phyloP scores from a whole-genome alignment of 1,140 invertebrate species.

The Drosophila dunni region DNA sequence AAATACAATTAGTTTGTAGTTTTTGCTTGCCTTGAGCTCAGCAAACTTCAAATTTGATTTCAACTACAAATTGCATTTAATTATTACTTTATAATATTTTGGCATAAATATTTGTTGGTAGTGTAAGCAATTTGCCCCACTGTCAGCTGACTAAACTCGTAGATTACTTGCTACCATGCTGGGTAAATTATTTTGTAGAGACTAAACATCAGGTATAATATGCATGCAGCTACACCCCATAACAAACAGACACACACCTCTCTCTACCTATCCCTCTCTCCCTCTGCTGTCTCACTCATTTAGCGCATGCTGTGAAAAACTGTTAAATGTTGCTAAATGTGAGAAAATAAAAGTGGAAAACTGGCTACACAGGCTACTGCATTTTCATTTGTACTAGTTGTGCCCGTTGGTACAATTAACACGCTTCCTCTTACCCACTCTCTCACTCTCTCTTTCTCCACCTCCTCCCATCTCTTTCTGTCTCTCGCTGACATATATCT shows the following conservation, averaged over 20 bases:
- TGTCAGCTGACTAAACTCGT: constrained; percentile 8
- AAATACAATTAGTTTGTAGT: not conserved
- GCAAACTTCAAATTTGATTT: not conserved
- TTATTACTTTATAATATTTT: not conserved
- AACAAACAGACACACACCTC: no score
- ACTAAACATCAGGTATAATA: constrained; percentile 32
- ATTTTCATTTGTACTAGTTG: constrained; percentile 33
- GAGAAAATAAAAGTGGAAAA: constrained; percentile 53
- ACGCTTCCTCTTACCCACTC: not conserved
- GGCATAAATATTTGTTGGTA: not conserved
- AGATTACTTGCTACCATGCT: constrained; percentile 4
- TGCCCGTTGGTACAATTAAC: constrained; percentile 42
- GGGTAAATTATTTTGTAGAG: constrained; percentile 26
- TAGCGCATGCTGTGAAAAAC: constrained; percentile 6
- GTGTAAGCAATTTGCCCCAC: constrained; percentile 1
- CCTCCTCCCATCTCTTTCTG: not conserved
- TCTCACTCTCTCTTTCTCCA: not conserved
- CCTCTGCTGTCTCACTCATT: not conserved
- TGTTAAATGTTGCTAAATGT: constrained; percentile 49
- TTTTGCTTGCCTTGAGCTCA: no score
- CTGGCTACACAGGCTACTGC: constrained; percentile 34
- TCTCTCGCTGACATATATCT: not conserved
- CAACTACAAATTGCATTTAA: not conserved
- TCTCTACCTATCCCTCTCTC: not conserved
- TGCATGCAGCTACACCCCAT: constrained; percentile 15